Base-by-base conservation (phyloP, 2,888 invertebrate genomes). In the Cephus nigrinus region DNA sequence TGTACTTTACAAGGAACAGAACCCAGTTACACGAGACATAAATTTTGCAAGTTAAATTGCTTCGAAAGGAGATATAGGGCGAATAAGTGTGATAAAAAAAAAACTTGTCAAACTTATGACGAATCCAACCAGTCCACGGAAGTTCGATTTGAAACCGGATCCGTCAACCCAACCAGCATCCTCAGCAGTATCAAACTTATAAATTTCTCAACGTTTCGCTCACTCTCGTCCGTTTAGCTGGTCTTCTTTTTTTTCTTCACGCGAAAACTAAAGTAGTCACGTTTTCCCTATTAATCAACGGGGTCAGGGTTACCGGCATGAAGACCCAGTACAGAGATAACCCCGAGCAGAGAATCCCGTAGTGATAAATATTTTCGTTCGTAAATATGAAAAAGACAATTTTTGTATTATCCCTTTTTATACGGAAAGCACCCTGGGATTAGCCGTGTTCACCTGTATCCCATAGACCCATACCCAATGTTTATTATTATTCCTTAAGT, bases 41-140 rank as follows among this genome's bases (percentile, higher is more conserved):
- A 84, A 86, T 86, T 86, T 55, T 86, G 83, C 85, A 86, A 86
- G 86, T 86, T 84, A 86, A 86, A 86, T 86, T 86, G 80, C 78
- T 74, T 80, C 79, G 71, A 75, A 78, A 78, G 78, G 72, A 73
- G 76, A 74, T 35, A 75, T 68, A 69, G 71, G 36, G 40, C 32
- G 40, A 40, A 40, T 5, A 5, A 40, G 15, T 9, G 40, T 55
- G 75, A 78, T 75, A 34, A 75, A 69, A 75, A 72, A 79, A 40
- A 79, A 78, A 83, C 75, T 83, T 81, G 78, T 79, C 76, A 78
- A 83, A 82, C 75, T 83, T 80, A 76, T n/a, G 75, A 76, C 34
- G 75, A 73, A 71, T 40, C 15, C 71, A 31, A 75, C 72, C 73
- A 73, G 40, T 40, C 15, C 40, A 55, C 40, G 40, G 23, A 55